Percentiles rank a stretch among this genome's conserved stretches.
These are phyloP conservation scores for Hydrolagus affinis DNA, from an alignment of 2,113 vertebrate genomes.

Conservation along the genomic window DNA sequence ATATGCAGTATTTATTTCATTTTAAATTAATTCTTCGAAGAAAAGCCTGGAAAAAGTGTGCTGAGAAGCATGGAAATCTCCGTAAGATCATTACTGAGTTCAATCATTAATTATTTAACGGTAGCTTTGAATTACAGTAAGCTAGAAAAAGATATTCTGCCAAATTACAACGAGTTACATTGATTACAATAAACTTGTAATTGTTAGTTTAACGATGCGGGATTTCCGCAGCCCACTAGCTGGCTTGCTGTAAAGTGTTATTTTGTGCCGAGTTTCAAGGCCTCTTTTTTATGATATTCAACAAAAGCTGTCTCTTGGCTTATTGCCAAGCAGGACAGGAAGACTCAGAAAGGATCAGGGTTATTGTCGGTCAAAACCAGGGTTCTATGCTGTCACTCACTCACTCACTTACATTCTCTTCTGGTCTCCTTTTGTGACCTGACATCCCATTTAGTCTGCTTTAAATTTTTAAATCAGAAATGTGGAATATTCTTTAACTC, in stretches of 20 bases:
- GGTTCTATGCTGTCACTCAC: too few relatives aligned
- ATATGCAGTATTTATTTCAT: background rate
- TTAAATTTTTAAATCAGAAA: too few relatives aligned
- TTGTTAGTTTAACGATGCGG: background rate
- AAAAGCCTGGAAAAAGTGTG: background rate
- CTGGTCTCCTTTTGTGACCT: too few relatives aligned
- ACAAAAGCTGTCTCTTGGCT: background rate
- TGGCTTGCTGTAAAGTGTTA: background rate
- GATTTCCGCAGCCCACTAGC: slow-evolving; percentile 1
- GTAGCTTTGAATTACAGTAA: background rate
- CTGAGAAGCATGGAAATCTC: background rate
- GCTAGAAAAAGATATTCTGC: background rate
- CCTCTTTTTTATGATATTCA: slow-evolving; percentile 1
- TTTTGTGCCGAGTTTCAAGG: slow-evolving; percentile 12
- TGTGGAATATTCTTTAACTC: too few relatives aligned
- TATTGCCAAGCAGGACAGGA: slow-evolving; percentile 11
- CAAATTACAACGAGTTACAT: slow-evolving; percentile 4
- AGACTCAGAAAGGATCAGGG: background rate
- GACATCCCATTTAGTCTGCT: too few relatives aligned
- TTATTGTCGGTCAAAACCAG: slow-evolving; percentile 8
- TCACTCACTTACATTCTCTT: too few relatives aligned
- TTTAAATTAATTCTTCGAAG: background rate
- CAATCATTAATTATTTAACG: slow-evolving; percentile 3
- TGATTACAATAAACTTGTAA: slow-evolving; percentile 25
- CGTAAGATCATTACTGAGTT: background rate